Base-by-base conservation (phyloP, 2,888 invertebrate species). In the Lamproptera curius region DNA sequence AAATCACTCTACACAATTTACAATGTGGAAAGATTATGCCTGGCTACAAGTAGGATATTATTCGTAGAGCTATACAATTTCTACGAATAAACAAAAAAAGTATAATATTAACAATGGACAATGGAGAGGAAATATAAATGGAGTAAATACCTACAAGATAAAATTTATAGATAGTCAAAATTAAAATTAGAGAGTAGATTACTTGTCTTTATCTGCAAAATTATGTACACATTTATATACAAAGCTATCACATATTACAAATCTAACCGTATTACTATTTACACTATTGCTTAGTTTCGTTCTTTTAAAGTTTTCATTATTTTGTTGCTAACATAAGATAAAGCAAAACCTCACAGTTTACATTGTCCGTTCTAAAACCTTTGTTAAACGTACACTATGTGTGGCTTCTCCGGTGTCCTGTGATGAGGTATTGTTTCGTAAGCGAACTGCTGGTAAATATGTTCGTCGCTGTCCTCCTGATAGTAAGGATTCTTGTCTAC, bases 371-470 rank as follows among this genome's bases (percentile, higher is more conserved):
- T 70, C 73, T 69, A 75, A 74, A 79, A 73, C 72, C 77, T 84
- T 69, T 83, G 87, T 88, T 89, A 90, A 65, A 90, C 89, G 62
- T 90, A 90, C 76, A 89, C 89, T 82, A 90, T 89, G 75, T 90
- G 89, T 51, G 89, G 89, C 72, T 89, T 88, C 63, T 89, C 89
- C 45, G 88, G 87, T 57, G 88, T 87, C 65, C 85, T 76, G 63
- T 88, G 88, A 51, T 81, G 86, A 53, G 88, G 88, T 42, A 88
- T 88, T 10, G 88, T 88, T 65, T 88, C 88, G 57, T 88, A 88
- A 2, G 86, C 86, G 52, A 88, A 88, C 58, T 88, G 88, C 57
- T 88, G 88, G 61, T 88, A 88, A 62, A 88, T 88, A 56, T 86
- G 88, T 51, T 88, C 88, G 51, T 87, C 86, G 60, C 79, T 79